Evolutionary conservation across 2,113 vertebrate species (phyloP).

Genomic region (Paramormyrops kingsleyae): DNA sequence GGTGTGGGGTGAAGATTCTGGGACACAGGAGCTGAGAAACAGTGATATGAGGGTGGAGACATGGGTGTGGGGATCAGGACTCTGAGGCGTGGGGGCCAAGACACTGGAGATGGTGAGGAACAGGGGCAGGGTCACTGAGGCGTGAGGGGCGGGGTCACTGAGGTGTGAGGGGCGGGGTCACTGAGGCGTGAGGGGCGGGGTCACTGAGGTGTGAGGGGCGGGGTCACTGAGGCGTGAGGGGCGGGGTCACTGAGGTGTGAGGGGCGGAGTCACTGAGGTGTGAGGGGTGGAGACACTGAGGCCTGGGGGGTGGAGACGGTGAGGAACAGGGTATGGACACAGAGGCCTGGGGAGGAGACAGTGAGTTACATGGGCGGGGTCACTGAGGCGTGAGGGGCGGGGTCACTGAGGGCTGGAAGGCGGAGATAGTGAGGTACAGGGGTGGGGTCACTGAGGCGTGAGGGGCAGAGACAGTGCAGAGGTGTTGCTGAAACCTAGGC

Average conservation of each 20-base stretch:
- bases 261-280: neutral
- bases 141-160: neutral
- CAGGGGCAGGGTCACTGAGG: neutral
- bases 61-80: neutral
- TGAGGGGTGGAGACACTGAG: neutral
- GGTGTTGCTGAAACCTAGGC: neutral
- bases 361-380: too few species aligned
- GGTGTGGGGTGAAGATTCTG: too few species aligned
- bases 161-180: neutral
- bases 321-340: too few species aligned
- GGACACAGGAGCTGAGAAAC: neutral
- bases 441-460: neutral
- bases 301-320: neutral
- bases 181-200: too few species aligned
- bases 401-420: too few species aligned
- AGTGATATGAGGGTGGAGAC: neutral
- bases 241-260: neutral
- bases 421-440: neutral
- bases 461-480: neutral
- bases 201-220: neutral
- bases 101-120: neutral
- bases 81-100: too few species aligned
- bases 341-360: too few species aligned
- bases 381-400: too few species aligned
- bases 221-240: too few species aligned